Percentiles rank a stretch among this genome's conserved stretches.
phyloP scores from a whole-genome alignment of 2,797 vertebrate species.

The Xenentodon cancila region DNA sequence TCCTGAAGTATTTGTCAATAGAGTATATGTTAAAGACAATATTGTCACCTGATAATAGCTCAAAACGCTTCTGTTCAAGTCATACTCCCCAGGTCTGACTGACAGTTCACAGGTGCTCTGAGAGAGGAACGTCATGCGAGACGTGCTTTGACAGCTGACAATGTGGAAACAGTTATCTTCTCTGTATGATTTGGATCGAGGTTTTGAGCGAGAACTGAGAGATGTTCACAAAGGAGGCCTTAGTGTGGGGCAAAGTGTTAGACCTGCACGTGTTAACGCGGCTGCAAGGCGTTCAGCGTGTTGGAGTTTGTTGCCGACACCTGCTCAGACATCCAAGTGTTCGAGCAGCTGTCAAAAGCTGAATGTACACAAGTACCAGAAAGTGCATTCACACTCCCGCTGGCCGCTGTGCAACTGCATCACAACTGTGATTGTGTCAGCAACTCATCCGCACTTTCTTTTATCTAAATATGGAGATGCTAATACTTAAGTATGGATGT shows the following conservation, averaged over 20 bases:
- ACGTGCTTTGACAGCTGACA: constrained; percentile 65
- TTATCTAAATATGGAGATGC: no score
- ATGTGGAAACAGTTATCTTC: constrained; percentile 52
- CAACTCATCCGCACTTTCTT: neutral
- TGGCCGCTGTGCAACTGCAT: constrained; percentile 25
- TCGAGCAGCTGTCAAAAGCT: constrained; percentile 61
- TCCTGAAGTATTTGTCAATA: no score
- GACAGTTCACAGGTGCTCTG: constrained; percentile 67
- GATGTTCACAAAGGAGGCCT: constrained; percentile 51
- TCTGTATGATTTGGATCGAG: constrained; percentile 21
- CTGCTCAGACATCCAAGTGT: constrained; percentile 63
- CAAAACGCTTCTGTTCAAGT: neutral
- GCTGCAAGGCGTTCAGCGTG: constrained; percentile 28
- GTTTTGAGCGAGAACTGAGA: neutral
- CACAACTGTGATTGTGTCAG: constrained; percentile 28
- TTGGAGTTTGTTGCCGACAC: constrained; percentile 58
- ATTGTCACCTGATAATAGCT: no score
- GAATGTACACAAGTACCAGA: neutral
- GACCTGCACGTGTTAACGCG: constrained; percentile 22
- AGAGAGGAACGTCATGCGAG: constrained; percentile 38
- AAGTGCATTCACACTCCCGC: constrained; percentile 25
- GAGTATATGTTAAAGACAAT: no score
- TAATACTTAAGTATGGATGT: no score
- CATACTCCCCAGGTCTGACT: constrained; percentile 39
- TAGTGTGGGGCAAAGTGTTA: constrained; percentile 16